These are phyloP conservation scores for Passer montanus DNA, from an alignment of 2,113 vertebrate species.

Conservation along the genomic window DNA sequence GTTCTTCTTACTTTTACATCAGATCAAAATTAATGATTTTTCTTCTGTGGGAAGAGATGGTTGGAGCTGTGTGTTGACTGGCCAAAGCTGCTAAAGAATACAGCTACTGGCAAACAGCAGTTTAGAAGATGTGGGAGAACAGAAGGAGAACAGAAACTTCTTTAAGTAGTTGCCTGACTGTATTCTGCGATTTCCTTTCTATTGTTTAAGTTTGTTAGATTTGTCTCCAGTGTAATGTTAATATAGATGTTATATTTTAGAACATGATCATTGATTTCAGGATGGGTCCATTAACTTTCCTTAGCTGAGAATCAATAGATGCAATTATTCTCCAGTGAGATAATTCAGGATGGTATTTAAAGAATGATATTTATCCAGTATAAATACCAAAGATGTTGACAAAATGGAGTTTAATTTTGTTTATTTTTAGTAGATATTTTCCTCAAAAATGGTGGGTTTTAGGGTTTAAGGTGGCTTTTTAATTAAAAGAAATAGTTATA, in stretches of 20 bases:
- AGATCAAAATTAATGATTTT: neutral
- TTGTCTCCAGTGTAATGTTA: neutral
- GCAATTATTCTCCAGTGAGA: neutral
- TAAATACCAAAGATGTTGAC: neutral
- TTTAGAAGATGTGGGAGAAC: neutral
- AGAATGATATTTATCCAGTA: neutral
- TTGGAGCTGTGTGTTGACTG: neutral
- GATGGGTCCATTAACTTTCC: neutral
- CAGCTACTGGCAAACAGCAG: neutral
- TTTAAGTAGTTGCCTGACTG: neutral
- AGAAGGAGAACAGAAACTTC: neutral
- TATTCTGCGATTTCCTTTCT: neutral
- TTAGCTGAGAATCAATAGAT: neutral
- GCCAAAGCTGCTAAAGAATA: neutral
- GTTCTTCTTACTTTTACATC: neutral
- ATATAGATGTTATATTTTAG: neutral
- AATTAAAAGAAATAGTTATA: neutral
- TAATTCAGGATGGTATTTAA: neutral
- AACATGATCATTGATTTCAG: neutral
- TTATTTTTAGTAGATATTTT: neutral
- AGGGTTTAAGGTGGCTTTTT: neutral
- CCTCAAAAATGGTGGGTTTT: neutral
- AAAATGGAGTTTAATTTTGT: neutral
- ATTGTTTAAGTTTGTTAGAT: neutral
- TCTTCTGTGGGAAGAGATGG: neutral